Base-by-base conservation (phyloP, 37 sponge, comb jelly and placozoan genomes). In the Geodia barretti region DNA sequence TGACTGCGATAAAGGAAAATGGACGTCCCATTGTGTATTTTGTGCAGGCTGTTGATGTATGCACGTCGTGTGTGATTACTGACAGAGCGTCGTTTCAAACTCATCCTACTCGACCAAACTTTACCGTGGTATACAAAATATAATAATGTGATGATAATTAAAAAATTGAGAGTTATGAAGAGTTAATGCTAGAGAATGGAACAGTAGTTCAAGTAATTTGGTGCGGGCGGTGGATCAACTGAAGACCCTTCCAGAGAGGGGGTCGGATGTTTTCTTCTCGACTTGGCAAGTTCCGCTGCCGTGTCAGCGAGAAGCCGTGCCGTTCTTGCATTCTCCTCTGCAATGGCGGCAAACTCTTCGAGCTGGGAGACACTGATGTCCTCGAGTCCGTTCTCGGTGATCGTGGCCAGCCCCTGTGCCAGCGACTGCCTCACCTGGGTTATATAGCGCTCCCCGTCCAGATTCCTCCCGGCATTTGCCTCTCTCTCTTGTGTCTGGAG, bases 321-420 rank as follows among this genome's bases (percentile, higher is more conserved):
- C 2, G 64, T 64, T 68, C 60, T 28, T 31, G 87, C 87, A 58
- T 66, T 87, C 42, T 79, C 87, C 31, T 87, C 87, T 23, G 81
- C 81, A 54, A 79, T 23, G 24, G 75, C 25, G 0, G 69, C 87
- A 54, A 80, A 60, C 3, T 59, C 72, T 1, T 14, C 38, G 9
- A 85, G 32, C 9, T 63, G 26, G 36, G 68, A 4, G 8, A 47
- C 7, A 14, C 14, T 47, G 7, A 7, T 47, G 11, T 47, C 54
- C 14, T 47, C 54, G 7, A 47, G 54, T 47, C 14, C 54, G 54
- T 47, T 47, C n/a, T n/a, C n/a, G n/a, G n/a, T n/a, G 14, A 47
- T 47, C 14, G 54, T 47, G 54, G 54, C 54, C 54, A 47, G 14
- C 14, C 54, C 54, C 54, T 47, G 54, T 47, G 54, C 7, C 14